Evolutionary conservation across 2,888 invertebrate species (phyloP), one percentile per base, ranked within the genome.

Genomic region (Pecten maximus): DNA sequence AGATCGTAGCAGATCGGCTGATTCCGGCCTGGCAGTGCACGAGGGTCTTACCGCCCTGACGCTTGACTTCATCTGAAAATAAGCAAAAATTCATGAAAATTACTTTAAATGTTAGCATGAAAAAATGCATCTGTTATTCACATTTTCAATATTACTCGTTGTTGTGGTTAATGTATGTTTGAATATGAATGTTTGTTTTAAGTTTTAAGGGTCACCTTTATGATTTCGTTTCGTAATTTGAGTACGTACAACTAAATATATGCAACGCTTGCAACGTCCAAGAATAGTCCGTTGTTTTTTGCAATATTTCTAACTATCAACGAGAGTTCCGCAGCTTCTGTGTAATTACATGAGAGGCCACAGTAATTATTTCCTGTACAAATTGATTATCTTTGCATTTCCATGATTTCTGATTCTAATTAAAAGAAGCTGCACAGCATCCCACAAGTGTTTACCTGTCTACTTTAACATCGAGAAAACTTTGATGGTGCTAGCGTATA

Each of bases 1-100:
- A 96, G 89, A 96, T 94, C 10, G 96, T 96, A 35, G 96, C 96
- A 0, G 96, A 96, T n/a, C 96, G 94, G 90, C 96, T 96, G 74
- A 96, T 94, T 15, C 96, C 96, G 0, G 96, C 96, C 40, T 95
- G 93, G 90, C 96, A 96, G 92, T 96, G 96, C 12, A 96, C 96
- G 44, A 96, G 93, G 10, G 96, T 94, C 87, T 94, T 95, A 4
- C 96, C 96, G 3, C 94, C 94, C 16, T 92, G 89, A 88, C 92
- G 91, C 15, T 94, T 93, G 23, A 94, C 94, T 19, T 92, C 89
- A 90, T 96, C 96, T 96, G 94, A n/a, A 94, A 93, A 86, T 39
- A 88, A 87, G 91, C 88, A 91, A 54, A n/a, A 6, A 54, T 3
- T n/a, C n/a, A n/a, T n/a, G n/a, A n/a, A n/a, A n/a, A n/a, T n/a